Base-by-base conservation (phyloP, 2,888 invertebrate genomes). In the Resseliella maxima region DNA sequence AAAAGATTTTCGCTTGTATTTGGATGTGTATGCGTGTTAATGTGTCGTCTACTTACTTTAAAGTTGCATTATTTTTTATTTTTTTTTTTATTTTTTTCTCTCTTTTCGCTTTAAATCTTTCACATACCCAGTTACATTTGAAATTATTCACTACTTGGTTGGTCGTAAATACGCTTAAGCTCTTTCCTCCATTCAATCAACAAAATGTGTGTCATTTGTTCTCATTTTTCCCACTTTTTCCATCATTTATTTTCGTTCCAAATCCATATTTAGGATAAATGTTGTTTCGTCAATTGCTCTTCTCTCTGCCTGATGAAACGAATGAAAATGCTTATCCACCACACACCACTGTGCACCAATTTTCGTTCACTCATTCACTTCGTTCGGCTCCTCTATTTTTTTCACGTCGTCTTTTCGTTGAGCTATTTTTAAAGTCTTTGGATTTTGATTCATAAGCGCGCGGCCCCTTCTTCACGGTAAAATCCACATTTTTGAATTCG, bases 261-360 rank as follows among this genome's bases (percentile, higher is more conserved):
- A 72, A 72, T 72, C 72, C 72, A 72, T 72, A 31, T 72, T 72
- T 72, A 72, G 72, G 18, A 72, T 72, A 35, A 72, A 72, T 72
- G 1, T 59, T 72, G 31, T 72, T 72, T 31, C 35, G 72, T 72
- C 72, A 72, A 72, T 72, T 72, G 72, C 59, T 72, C n/a, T n/a
- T n/a, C 15, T 2, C 59, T 59, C 6, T 12, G 59, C 5, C 24
- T n/a, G 59, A 27, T 59, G 35, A 72, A 31, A 2, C 31, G 10
- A 59, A 24, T 8, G 72, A 3, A 31, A 31, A 27, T n/a, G n/a
- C n/a, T n/a, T n/a, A n/a, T n/a, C n/a, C n/a, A n/a, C n/a, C n/a
- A 59, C n/a, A 2, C n/a, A 59, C 59, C 2, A 24, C 45, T n/a
- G n/a, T 45, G 45, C 45, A 45, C 45, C 12, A 5, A 12, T 5